phyloP scores from a whole-genome alignment of 2,113 vertebrate genomes.

The Montifringilla adamsi region DNA sequence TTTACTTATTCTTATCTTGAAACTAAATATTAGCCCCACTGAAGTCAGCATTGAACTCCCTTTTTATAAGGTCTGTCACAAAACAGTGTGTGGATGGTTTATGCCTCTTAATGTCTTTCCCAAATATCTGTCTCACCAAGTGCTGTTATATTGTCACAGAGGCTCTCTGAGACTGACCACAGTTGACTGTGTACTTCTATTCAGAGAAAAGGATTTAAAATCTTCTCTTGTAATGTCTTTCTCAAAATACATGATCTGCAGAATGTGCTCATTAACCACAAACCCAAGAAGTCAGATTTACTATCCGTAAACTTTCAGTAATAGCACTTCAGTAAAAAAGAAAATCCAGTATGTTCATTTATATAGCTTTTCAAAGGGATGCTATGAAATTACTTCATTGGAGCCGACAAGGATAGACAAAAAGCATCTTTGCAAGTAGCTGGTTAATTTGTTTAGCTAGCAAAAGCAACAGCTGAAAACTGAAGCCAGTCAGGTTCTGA shows the following conservation, averaged over 20 bases:
- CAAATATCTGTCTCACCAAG: background rate
- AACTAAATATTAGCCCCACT: background rate
- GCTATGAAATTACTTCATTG: background rate
- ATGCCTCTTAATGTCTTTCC: background rate
- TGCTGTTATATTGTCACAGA: background rate
- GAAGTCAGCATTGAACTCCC: background rate
- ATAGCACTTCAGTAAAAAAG: background rate
- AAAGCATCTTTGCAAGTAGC: background rate
- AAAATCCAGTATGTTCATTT: background rate
- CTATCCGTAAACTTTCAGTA: background rate
- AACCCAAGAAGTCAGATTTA: background rate
- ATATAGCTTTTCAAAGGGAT: background rate
- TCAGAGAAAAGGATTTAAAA: background rate
- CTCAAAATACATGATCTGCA: background rate
- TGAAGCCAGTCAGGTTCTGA: background rate
- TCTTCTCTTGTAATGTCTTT: background rate
- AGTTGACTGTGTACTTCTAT: background rate
- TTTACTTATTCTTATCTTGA: conserved; percentile 35
- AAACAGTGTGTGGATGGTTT: background rate
- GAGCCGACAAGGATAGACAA: background rate
- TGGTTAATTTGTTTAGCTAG: background rate
- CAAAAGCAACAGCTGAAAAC: background rate
- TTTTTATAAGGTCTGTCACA: background rate
- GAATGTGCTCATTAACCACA: background rate
- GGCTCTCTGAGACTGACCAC: background rate